Evolutionary conservation across 2,113 vertebrate genomes (phyloP), one percentile per base, ranked within the genome.

Genomic region (Pseudopipra pipra): DNA sequence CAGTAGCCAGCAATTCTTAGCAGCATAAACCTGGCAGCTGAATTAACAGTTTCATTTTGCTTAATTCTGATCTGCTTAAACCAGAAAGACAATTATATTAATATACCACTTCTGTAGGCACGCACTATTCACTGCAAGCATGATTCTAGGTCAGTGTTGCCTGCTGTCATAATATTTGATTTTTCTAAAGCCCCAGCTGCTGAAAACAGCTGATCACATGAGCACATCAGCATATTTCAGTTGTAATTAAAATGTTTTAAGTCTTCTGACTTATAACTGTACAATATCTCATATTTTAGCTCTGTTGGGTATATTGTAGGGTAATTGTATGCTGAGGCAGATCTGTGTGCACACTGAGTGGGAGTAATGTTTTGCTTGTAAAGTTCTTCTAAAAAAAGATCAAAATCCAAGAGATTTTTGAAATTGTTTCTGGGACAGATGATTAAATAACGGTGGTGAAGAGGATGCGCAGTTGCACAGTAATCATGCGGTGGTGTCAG

Each of bases 11-110:
- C 37, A 74, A 2, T 59, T 77, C 35, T 58, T 72, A 68, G 44
- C 22, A 89, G 51, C 35, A 55, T 70, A 80, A 87, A 80, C 54
- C 67, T 74, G 85, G 78, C 41, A 87, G 76, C 39, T 79, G 79
- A 93, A 77, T 91, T 83, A 74, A 87, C 63, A 76, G 67, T 79
- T 87, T 85, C n/a, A n/a, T 84, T 94, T 87, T 87, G 73, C 41
- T n/a, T 81, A 86, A 88, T 80, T 95, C 59, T 79, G 19, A 41
- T 93, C 81, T 76, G 28, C 66, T 85, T 89, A 81, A 89, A 63
- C 9, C 41, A 91, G 62, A 89, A 87, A 71, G 67, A 47, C 54
- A 95, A 72, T 82, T 85, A 43, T 37, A 68, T 73, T 83, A 73
- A 67, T 63, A 52, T 47, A 58, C 20, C n/a, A 63, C 35, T 88